Percentiles rank a stretch among this genome's conserved stretches.
phyloP scores from a whole-genome alignment of 2,113 vertebrate genomes.

The Butorides virescens region DNA sequence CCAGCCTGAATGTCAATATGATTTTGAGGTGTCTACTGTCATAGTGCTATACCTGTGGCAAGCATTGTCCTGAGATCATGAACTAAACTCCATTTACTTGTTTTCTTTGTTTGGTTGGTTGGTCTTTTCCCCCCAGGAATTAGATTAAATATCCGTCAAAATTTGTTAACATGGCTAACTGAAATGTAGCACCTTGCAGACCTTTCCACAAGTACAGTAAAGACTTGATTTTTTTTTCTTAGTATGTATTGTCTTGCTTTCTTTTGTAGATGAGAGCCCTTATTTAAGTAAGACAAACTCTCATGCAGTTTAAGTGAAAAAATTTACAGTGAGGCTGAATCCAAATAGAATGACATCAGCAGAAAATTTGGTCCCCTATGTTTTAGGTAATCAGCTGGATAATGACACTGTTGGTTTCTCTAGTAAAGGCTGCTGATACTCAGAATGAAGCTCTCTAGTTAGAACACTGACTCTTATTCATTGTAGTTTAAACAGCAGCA shows the following conservation, averaged over 20 bases:
- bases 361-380: not conserved
- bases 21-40: not conserved
- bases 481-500: not conserved
- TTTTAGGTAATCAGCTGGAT: not conserved
- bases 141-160: not conserved
- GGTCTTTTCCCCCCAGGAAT: not conserved
- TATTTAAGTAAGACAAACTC: not conserved
- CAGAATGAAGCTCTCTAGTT: not conserved
- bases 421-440: not conserved
- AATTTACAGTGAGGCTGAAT: not conserved
- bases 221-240: not conserved
- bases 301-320: not conserved
- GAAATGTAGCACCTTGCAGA: not conserved
- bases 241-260: fast-evolving
- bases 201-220: not conserved
- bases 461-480: not conserved
- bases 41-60: not conserved
- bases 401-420: not conserved
- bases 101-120: not conserved
- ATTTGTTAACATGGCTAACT: not conserved
- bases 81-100: not conserved
- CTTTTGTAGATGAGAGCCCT: not conserved
- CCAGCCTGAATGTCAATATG: not conserved
- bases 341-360: not conserved
- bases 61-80: not conserved